These are phyloP conservation scores for Equus przewalskii DNA, from an alignment of 2,113 vertebrate species.

Conservation along the genomic window DNA sequence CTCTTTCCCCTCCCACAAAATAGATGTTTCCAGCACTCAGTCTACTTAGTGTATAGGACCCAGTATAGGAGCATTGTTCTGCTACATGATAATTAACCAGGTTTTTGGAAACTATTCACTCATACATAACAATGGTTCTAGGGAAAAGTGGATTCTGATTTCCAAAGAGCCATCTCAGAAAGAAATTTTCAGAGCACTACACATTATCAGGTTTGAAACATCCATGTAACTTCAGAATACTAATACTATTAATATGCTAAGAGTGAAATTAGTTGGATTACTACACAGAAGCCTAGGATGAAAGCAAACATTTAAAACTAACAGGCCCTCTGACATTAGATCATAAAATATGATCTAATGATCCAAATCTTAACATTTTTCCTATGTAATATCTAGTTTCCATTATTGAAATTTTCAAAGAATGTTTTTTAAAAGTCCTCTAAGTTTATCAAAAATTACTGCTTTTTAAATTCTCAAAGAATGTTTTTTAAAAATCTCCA, in stretches of 20 bases:
- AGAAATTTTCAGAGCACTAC: background rate
- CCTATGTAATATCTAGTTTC: background rate
- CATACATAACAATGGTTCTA: background rate
- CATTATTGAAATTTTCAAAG: background rate
- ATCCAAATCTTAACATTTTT: background rate
- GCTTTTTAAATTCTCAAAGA: constrained; percentile 3
- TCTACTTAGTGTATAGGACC: background rate
- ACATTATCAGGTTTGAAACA: background rate
- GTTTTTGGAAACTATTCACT: background rate
- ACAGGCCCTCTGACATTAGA: background rate
- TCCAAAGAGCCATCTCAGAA: constrained; percentile 15
- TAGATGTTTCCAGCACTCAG: background rate
- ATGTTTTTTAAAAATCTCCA: background rate
- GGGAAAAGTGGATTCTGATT: background rate
- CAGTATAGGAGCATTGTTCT: background rate
- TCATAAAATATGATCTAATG: background rate
- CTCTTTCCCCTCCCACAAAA: background rate
- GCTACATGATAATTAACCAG: background rate
- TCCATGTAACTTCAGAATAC: background rate
- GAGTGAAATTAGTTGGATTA: constrained; percentile 13
- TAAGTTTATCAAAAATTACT: background rate
- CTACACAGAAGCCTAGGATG: background rate
- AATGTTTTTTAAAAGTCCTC: background rate
- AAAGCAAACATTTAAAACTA: constrained; percentile 13
- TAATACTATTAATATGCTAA: constrained; percentile 16